Percentiles rank a stretch among this genome's conserved stretches.
Evolutionary conservation across 1,140 invertebrate species (phyloP).

Genomic region (Vanessa tameamea): DNA sequence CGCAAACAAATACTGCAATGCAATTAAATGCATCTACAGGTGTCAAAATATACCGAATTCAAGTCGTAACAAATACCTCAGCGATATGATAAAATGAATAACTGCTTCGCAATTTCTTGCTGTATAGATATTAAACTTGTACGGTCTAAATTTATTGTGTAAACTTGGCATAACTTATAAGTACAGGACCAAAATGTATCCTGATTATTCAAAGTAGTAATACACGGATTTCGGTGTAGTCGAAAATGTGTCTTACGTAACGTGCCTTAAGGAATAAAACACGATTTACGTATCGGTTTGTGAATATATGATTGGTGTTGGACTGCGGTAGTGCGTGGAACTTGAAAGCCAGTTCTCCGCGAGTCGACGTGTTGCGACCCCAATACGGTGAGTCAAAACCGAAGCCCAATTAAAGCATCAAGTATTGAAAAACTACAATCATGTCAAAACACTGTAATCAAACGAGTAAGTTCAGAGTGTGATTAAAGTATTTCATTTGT

Average conservation of each 20-base stretch:
- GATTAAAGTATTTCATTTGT: neutral
- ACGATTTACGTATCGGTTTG: constrained; percentile 1
- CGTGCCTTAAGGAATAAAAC: constrained; percentile 13
- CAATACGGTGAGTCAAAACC: constrained; percentile 36
- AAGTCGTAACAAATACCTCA: neutral
- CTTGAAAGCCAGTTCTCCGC: constrained; percentile 44
- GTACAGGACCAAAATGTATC: constrained; percentile 27
- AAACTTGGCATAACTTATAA: constrained; percentile 27
- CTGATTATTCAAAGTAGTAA: constrained; percentile 29
- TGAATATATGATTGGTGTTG: constrained; percentile 35
- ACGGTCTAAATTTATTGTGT: constrained; percentile 28
- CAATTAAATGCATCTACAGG: neutral
- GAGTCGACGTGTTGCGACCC: constrained; percentile 39
- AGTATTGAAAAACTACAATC: constrained; percentile 19
- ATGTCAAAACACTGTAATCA: constrained; percentile 3
- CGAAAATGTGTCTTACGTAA: constrained; percentile 23
- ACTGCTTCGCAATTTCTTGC: constrained; percentile 18
- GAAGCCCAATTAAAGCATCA: constrained; percentile 30
- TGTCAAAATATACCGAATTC: constrained; percentile 1
- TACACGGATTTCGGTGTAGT: neutral
- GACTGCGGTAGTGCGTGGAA: constrained; percentile 38
- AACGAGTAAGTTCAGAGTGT: neutral
- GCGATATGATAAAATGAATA: constrained; percentile 10
- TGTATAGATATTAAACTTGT: constrained; percentile 25
- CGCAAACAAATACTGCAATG: neutral